phyloP scores from a whole-genome alignment of 2,888 invertebrate species.

The Lydus trimaculatus region DNA sequence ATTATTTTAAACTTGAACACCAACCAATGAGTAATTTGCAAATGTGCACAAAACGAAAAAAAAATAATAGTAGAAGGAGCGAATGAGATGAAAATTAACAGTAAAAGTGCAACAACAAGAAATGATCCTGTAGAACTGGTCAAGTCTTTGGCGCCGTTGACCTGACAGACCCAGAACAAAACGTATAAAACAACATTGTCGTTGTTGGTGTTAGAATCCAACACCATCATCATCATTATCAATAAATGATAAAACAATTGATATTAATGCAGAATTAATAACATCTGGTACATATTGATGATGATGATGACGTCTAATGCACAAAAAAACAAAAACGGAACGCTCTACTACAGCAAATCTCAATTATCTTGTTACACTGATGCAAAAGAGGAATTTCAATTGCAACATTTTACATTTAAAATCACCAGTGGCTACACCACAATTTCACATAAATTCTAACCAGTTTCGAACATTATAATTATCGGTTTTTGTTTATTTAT shows the following conservation, averaged over 20 bases:
- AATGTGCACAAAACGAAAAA: neutral
- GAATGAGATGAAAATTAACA: neutral
- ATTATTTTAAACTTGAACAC: too few relatives aligned
- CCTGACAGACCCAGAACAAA: neutral
- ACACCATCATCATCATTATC: neutral
- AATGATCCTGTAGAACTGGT: neutral
- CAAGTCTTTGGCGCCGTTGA: neutral
- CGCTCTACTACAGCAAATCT: too few relatives aligned
- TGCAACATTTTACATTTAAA: too few relatives aligned
- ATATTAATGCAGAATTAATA: neutral
- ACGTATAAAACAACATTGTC: neutral
- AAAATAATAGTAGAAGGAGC: neutral
- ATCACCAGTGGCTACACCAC: too few relatives aligned
- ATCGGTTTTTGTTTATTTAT: neutral
- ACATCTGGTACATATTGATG: neutral
- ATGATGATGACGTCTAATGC: neutral
- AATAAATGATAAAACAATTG: neutral
- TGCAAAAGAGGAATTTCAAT: too few relatives aligned
- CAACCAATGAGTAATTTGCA: too few relatives aligned
- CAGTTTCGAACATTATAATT: neutral
- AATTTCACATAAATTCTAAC: too few relatives aligned
- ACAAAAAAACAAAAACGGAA: too few relatives aligned
- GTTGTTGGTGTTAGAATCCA: neutral
- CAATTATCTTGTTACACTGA: too few relatives aligned
- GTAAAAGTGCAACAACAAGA: conserved; percentile 4